These are phyloP conservation scores for Anthopleura xanthogrammica DNA, from an alignment of 92 coral and sea anemone genomes.

Conservation along the genomic window DNA sequence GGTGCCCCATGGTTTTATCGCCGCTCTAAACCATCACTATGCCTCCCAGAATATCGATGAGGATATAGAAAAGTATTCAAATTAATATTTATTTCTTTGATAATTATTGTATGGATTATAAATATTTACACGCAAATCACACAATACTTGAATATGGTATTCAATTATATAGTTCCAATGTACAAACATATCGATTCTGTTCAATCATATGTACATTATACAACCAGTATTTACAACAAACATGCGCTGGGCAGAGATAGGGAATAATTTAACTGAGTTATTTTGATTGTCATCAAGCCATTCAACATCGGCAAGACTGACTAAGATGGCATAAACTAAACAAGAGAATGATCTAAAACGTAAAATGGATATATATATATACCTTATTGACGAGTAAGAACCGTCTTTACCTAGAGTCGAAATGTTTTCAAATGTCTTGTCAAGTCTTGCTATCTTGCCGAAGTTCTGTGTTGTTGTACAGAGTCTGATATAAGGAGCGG, in stretches of 20 bases:
- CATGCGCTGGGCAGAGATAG: not conserved
- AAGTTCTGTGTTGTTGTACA: no score
- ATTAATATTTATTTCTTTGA: not conserved
- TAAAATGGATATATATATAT: no score
- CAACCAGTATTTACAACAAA: not conserved
- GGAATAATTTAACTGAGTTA: no score
- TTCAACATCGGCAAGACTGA: not conserved
- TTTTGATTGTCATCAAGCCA: no score
- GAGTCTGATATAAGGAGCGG: not conserved
- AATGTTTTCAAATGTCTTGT: no score
- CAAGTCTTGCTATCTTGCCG: no score
- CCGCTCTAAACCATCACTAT: not conserved
- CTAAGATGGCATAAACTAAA: no score
- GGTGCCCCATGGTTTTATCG: not conserved
- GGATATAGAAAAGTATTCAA: not conserved
- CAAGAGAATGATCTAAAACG: no score
- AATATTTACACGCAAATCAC: not conserved
- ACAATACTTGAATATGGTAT: not conserved
- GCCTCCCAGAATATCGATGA: not conserved
- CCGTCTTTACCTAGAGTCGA: no score
- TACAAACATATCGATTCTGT: no score
- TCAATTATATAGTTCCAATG: no score
- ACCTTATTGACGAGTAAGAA: no score
- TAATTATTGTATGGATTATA: not conserved
- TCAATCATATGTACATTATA: not conserved